Evolutionary conservation across 2,888 invertebrate genomes (phyloP), one percentile per base, ranked within the genome.

Genomic region (Rapana venosa): DNA sequence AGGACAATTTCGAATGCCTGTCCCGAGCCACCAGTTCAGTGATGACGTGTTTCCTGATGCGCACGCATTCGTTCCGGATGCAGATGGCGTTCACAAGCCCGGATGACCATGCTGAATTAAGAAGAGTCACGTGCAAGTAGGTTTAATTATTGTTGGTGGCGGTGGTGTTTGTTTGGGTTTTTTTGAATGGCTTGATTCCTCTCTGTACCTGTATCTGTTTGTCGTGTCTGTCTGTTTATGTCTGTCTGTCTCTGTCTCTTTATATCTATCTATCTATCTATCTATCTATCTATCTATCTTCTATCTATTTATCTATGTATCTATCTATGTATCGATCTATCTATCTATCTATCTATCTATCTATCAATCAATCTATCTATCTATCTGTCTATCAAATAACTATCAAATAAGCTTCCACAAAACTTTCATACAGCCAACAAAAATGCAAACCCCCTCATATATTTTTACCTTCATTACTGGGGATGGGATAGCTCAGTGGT

Each of bases 81-180:
- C 90, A 83, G 8, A 79, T 92, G 35, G 88, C 91, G 15, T 90
- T 87, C 61, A 91, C 91, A 70, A 90, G 89, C 8, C 88, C 87
- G 15, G 84, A 81, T 11, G 87, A 87, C 17, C 86, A 89, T 88
- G 81, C 83, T 30, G 88, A 79, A 11, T 77, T 91, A 30, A 89
- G 91, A 66, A 87, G 91, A 79, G 91, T 92, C 56, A 92, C 92
- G 6, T 92, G 92, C 92, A 90, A 90, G 92, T 92, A 90, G 47
- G 91, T 90, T 2, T 15, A 8, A 6, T 79, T 15, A 13, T 79
- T 30, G 79, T 30, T 8, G 35, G 79, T 17, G 79, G 77, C n/a
- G 77, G 77, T n/a, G 13, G 13, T 17, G 13, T 11, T 17, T 30
- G 77, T 17, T 17, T 17, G 74, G 74, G 74, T 61, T 15, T 61